Conservation (phyloP, 2,888 invertebrate species). For the Nomada ruficornis region DNA sequence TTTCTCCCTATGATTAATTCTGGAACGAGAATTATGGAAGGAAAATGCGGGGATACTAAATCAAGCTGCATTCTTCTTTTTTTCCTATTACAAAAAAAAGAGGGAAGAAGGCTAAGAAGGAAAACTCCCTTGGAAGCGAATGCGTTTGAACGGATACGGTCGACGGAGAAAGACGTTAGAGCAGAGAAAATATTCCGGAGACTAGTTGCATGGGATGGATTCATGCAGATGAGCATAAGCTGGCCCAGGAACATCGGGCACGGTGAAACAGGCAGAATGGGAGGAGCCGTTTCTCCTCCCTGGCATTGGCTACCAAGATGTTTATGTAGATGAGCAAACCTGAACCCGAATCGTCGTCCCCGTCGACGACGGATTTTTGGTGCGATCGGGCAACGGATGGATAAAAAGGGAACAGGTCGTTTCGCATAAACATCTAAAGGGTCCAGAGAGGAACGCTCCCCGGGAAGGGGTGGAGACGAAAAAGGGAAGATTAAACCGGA, state of each 20-base stretch:
- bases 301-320: conserved; percentile 76
- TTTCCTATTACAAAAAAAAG: too few species aligned
- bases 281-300: conserved; percentile 54
- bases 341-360: conserved; percentile 58
- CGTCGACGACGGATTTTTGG: conserved; percentile 66
- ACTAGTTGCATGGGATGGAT: conserved; percentile 47
- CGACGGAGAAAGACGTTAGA: conserved; percentile 4
- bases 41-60: too few species aligned
- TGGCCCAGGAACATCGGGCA: conserved; percentile 60
- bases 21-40: too few species aligned
- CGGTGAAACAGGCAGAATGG: conserved; percentile 28
- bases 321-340: conserved; percentile 80
- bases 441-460: conserved; percentile 9
- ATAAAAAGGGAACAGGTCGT: conserved; percentile 43
- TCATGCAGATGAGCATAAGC: conserved; percentile 74
- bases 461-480: background rate
- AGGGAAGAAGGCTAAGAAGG: too few species aligned
- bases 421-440: conserved; percentile 57
- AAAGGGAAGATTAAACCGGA: conserved; percentile 23
- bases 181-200: conserved; percentile 7
- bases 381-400: conserved; percentile 40
- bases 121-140: too few species aligned
- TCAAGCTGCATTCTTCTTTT: too few species aligned
- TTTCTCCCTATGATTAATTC: too few species aligned
- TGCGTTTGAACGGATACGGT: background rate